Conservation (phyloP, 2,113 vertebrate genomes). For the Macquaria australasica region DNA sequence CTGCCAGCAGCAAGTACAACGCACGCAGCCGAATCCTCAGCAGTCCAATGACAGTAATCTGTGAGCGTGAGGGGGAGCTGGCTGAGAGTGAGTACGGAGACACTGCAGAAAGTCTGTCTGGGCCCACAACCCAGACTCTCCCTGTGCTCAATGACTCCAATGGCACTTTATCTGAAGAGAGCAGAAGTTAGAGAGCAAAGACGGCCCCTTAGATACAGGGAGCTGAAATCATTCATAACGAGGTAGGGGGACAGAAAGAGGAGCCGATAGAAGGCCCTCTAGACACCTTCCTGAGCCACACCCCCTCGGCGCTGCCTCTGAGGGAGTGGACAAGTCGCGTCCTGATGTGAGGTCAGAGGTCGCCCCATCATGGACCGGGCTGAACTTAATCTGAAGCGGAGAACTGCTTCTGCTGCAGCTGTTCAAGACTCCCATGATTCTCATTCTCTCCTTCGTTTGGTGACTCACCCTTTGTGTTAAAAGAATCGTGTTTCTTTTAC, state of each 20-base stretch:
- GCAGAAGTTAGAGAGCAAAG: conserved; percentile 77
- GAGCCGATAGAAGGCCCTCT: conserved; percentile 42
- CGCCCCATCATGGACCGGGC: conserved; percentile 24
- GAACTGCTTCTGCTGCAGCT: conserved; percentile 66
- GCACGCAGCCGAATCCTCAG: conserved; percentile 93
- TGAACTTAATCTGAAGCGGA: conserved; percentile 59
- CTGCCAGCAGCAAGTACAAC: conserved; percentile 97
- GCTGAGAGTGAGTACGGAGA: conserved; percentile 83
- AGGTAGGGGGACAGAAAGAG: conserved; percentile 42
- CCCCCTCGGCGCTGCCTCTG: conserved; percentile 11
- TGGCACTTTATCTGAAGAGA: conserved; percentile 85
- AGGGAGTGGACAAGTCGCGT: conserved; percentile 41
- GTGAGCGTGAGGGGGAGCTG: conserved; percentile 93
- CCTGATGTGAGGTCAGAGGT: conserved; percentile 52
- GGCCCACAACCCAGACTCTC: conserved; percentile 34
- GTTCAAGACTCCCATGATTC: conserved; percentile 48
- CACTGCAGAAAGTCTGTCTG: conserved; percentile 39
- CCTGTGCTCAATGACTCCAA: conserved; percentile 73
- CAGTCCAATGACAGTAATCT: conserved; percentile 98
- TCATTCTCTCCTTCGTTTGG: conserved; percentile 53
- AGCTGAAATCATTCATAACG: conserved; percentile 48
- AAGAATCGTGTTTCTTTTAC: conserved; percentile 56
- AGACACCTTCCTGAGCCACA: conserved; percentile 43
- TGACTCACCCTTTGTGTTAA: conserved; percentile 59
- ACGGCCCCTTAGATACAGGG: conserved; percentile 32